Base-by-base conservation (phyloP, 2,797 vertebrate species). In the Lithobates pipiens region DNA sequence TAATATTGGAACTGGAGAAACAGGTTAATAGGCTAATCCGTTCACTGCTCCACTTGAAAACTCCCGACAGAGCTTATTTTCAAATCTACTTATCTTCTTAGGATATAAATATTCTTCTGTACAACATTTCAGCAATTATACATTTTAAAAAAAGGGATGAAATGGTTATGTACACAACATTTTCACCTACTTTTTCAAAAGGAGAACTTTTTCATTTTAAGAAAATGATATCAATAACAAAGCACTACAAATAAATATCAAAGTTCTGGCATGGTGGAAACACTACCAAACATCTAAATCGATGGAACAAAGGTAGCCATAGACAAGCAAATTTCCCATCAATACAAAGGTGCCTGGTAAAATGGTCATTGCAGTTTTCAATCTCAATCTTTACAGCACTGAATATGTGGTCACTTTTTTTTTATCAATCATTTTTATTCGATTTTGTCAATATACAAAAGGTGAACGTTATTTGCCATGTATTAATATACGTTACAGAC, bases 1-100 rank as follows among this genome's bases (percentile, higher is more conserved):
- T 63, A 77, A 84, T 82, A 86, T 46, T 82, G 79, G 67, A 61
- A 73, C 46, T 44, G 36, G 25, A 77, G 75, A 76, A 83, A 86
- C 69, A 86, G 80, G 74, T 86, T 86, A 86, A 82, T 77, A 86
- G 85, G 80, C 75, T 86, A 83, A 86, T 86, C 80, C 85, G 44
- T 71, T 86, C 80, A 74, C 85, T 32, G 27, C 80, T 86, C 69
- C 80, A 82, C 80, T 77, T 86, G 74, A 72, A 77, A 82, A 86
- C 79, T 86, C 74, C 79, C 54, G 68, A 83, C 68, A 78, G 85
- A 77, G 80, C 68, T 82, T 86, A 83, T 86, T 82, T 83, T 82
- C 85, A 77, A 83, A 82, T 82, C 65, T 77, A 77, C 85, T 81
- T 75, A 76, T 82, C 85, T 86, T 44, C 79, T 82, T 68, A 77